Base-by-base conservation (phyloP, 2,113 vertebrate genomes). In the Corvus cornix region DNA sequence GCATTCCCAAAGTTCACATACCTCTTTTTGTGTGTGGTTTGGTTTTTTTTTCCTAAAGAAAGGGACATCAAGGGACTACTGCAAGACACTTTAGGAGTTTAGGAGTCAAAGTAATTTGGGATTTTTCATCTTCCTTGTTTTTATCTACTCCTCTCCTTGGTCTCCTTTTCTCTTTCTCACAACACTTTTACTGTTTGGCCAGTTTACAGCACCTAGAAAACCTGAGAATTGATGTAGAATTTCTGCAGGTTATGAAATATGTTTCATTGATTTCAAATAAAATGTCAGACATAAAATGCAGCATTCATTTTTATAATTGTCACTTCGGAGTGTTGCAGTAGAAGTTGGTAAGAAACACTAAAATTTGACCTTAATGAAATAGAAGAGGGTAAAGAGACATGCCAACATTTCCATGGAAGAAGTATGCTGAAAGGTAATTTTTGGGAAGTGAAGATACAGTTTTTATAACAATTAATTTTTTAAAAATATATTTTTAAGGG, bases 231-330 rank as follows among this genome's bases (percentile, higher is more conserved):
- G 60, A 28, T 80, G 60, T 73, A 81, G 77, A 75, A 60, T 60
- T 35, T 59, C 63, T 93, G 28, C 55, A 87, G 66, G 72, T 77
- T 89, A 81, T 30, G 39, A 39, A 35, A 91, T 31, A 75, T 89
- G 78, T 89, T 88, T 73, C 88, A 83, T 24, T 95, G 74, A 95
- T 96, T 87, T 72, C 66, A 94, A 91, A 94, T 74, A 75, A 96
- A 97, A 97, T 86, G 63, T 53, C 70, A 94, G 43, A 39, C 37
- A 74, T 81, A 69, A 96, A 93, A 62, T 49, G 53, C 81, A 94
- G 27, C 31, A 72, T 95, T 81, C 44, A 26, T 84, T 89, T 94
- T 96, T 87, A 41, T 87, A 87, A 96, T 94, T 75, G 37, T 72
- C 27, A 87, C 67, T 41, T 89, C 87, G 84, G 87, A 66, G 76